Conservation (phyloP, 2,888 invertebrate genomes). For the Acanthosepion lycidas region DNA sequence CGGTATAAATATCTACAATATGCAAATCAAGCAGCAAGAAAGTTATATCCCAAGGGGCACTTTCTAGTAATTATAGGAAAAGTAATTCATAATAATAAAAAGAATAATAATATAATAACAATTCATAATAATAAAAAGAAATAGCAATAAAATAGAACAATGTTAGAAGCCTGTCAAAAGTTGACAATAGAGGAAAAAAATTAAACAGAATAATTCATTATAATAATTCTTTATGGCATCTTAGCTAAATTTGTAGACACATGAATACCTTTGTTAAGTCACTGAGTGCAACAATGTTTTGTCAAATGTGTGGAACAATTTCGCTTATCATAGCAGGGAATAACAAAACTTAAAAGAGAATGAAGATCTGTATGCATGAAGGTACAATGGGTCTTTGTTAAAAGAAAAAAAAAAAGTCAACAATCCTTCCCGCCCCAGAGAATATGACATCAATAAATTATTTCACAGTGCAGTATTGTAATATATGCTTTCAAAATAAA, state of each 20-base stretch:
- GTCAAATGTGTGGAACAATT: background rate
- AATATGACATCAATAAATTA: background rate
- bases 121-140: too few relatives aligned
- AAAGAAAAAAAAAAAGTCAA: background rate
- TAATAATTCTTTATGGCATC: background rate
- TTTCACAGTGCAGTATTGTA: background rate
- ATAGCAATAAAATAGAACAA: background rate
- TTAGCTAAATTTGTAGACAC: background rate
- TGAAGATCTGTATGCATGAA: background rate
- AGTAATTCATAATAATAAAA: too few relatives aligned
- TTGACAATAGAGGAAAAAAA: background rate
- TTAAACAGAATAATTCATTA: background rate
- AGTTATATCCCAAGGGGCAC: too few relatives aligned
- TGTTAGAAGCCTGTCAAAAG: background rate
- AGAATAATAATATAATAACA: too few relatives aligned
- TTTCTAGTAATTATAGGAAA: too few relatives aligned
- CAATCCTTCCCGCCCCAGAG: background rate
- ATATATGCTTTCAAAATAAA: background rate
- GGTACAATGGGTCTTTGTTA: background rate
- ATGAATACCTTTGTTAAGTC: background rate
- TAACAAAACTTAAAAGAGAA: background rate
- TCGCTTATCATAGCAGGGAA: background rate
- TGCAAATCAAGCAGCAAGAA: too few relatives aligned
- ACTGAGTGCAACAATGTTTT: conserved; percentile 16
- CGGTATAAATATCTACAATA: too few relatives aligned